Evolutionary conservation across 2,888 invertebrate species (phyloP).

Genomic region (Anodontia alba): DNA sequence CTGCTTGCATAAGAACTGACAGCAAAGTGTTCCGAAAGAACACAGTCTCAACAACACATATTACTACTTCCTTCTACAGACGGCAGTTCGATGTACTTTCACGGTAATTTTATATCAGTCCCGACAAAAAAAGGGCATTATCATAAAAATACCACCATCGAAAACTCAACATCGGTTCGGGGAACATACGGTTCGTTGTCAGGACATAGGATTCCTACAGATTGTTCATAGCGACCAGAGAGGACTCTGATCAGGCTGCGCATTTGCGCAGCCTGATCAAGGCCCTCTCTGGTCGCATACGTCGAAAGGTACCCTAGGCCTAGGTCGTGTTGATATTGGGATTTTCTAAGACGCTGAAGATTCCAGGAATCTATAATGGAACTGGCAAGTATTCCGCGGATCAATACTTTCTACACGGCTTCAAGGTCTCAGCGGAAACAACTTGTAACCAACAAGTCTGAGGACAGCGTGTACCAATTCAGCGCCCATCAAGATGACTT

Average conservation of each 20-base stretch:
- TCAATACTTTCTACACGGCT: conserved; percentile 3
- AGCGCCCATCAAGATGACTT: background rate
- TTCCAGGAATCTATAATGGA: background rate
- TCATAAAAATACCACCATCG: no score
- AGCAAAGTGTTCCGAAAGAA: no score
- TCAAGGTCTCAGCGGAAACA: conserved; percentile 11
- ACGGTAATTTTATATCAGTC: no score
- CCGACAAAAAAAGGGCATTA: no score
- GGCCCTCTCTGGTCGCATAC: background rate
- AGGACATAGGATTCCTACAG: no score
- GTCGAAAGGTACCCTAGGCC: background rate
- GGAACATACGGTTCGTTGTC: no score
- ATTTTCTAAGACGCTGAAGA: background rate
- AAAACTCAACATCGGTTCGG: no score
- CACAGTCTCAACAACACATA: no score
- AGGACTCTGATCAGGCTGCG: background rate
- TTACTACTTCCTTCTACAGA: no score
- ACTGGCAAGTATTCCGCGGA: background rate
- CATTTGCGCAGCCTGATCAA: background rate
- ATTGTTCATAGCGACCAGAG: no score
- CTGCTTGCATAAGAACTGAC: no score
- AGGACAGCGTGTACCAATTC: background rate
- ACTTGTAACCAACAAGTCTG: background rate
- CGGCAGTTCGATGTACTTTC: no score
- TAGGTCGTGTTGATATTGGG: background rate